These are phyloP conservation scores for Protophormia terraenovae DNA, from an alignment of 2,888 invertebrate genomes.

Conservation along the genomic window DNA sequence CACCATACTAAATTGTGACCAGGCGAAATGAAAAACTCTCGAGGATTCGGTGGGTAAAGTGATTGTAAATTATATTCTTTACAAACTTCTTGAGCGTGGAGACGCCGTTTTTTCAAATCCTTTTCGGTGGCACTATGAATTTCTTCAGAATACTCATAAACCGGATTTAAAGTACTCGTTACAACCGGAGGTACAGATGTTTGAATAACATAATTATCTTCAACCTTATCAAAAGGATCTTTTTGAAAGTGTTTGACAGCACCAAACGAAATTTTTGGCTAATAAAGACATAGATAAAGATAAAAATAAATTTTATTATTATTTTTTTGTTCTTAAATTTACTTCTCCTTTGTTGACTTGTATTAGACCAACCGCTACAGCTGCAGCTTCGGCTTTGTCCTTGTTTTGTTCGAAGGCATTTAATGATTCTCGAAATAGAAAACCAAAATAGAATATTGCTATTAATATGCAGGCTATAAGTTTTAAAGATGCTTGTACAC, in stretches of 20 bases:
- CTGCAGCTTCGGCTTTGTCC: conserved; percentile 70
- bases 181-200: conserved; percentile 41
- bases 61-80: conserved; percentile 79
- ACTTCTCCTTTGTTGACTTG: conserved; percentile 53
- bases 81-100: conserved; percentile 82
- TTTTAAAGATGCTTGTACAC: conserved; percentile 78
- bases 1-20: conserved; percentile 88
- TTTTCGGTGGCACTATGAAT: conserved; percentile 80
- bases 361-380: conserved; percentile 53
- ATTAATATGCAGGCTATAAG: conserved; percentile 76
- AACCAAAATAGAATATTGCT: conserved; percentile 78
- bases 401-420: conserved; percentile 79
- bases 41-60: conserved; percentile 84
- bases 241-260: conserved; percentile 67
- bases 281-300: not conserved
- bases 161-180: conserved; percentile 79
- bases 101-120: conserved; percentile 82
- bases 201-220: not conserved
- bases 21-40: conserved; percentile 88
- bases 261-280: conserved; percentile 72
- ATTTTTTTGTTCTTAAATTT: not conserved
- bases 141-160: conserved; percentile 81
- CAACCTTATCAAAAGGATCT: conserved; percentile 39
- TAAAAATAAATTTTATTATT: not conserved
- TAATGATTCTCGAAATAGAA: conserved; percentile 79